These are phyloP conservation scores for Esox niger DNA, from an alignment of 2,113 vertebrate species.

Conservation along the genomic window DNA sequence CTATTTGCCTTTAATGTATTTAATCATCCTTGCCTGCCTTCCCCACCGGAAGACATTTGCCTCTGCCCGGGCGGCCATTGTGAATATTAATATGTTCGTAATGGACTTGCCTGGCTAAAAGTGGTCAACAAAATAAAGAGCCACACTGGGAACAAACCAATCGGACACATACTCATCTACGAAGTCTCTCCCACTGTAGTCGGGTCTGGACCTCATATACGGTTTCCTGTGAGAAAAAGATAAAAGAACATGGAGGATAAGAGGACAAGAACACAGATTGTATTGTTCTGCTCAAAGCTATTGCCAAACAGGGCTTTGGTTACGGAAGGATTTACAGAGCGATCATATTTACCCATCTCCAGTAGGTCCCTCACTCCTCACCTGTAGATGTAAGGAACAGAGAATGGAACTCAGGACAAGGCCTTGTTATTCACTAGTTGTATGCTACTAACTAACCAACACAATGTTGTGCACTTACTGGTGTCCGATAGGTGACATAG, in stretches of 20 bases:
- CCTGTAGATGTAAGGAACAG: slow-evolving; percentile 32
- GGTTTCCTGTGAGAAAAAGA: slow-evolving; percentile 22
- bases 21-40: no score
- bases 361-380: slow-evolving; percentile 9
- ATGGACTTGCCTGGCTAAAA: no score
- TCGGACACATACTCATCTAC: slow-evolving; percentile 40
- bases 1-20: no score
- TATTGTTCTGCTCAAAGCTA: no score
- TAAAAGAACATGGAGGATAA: no score
- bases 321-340: neutral
- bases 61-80: no score
- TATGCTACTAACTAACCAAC: neutral
- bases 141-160: no score
- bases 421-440: neutral
- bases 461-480: slow-evolving; percentile 47
- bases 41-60: no score
- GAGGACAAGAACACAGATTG: neutral
- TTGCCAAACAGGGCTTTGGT: no score
- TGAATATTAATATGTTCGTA: no score
- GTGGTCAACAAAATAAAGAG: no score
- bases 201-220: slow-evolving; percentile 47
- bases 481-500: slow-evolving; percentile 55
- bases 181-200: slow-evolving; percentile 38
- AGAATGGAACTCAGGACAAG: neutral
- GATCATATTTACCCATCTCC: slow-evolving; percentile 50